These are phyloP conservation scores for Phrynocephalus vlangalii DNA, from an alignment of 2,797 vertebrate genomes.

Conservation along the genomic window DNA sequence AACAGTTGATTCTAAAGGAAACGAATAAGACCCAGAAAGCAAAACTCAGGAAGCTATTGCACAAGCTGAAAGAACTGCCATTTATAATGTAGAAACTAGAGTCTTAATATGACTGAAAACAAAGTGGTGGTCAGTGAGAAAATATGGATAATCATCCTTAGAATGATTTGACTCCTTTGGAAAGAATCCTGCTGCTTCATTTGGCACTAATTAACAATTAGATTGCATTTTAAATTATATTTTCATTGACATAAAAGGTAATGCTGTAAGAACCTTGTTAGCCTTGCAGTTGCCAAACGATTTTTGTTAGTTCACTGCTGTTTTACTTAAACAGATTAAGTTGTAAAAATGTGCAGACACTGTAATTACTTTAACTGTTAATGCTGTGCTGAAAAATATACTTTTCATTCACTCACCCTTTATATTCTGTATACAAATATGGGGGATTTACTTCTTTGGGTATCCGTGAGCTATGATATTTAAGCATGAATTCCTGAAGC, in stretches of 20 bases:
- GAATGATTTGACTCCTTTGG: neutral
- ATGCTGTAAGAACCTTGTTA: neutral
- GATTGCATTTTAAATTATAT: neutral
- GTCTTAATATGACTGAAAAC: neutral
- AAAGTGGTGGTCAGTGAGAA: neutral
- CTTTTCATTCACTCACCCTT: conserved; percentile 22
- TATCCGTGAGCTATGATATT: neutral
- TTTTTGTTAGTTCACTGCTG: neutral
- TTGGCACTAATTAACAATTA: neutral
- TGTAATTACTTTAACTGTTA: too few relatives aligned
- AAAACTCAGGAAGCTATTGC: neutral
- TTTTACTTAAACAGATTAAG: conserved; percentile 2
- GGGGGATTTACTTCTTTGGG: neutral
- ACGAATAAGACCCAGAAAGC: neutral
- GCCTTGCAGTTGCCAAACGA: neutral
- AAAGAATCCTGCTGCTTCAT: neutral
- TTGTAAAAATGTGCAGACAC: too few relatives aligned
- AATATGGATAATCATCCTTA: neutral
- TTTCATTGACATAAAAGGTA: neutral
- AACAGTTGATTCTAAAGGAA: neutral
- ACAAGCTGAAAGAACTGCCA: neutral
- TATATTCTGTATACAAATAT: conserved; percentile 25
- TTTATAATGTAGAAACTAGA: neutral
- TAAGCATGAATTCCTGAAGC: conserved; percentile 24
- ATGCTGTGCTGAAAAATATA: too few relatives aligned